These are phyloP conservation scores for Leiothrix lutea DNA, from an alignment of 2,113 vertebrate species.

Conservation along the genomic window DNA sequence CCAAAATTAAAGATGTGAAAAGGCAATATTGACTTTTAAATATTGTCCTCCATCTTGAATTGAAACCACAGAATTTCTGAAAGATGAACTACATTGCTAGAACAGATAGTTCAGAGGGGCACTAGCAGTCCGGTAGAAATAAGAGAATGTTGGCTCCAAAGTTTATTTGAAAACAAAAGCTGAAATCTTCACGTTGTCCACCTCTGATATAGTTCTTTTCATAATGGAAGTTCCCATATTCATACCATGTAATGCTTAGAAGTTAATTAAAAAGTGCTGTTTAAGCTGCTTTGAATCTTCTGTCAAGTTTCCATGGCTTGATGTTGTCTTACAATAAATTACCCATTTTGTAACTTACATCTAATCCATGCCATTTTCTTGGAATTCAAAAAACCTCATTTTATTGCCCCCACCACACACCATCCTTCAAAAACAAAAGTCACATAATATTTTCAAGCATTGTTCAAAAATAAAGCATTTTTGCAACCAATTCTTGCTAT, in stretches of 20 bases:
- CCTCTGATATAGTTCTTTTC: constrained; percentile 77
- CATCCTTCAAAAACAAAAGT: constrained; percentile 86
- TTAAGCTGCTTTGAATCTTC: constrained; percentile 89
- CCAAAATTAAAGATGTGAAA: constrained; percentile 66
- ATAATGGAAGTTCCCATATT: constrained; percentile 72
- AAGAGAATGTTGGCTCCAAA: constrained; percentile 72
- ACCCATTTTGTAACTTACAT: constrained; percentile 81
- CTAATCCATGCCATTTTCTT: constrained; percentile 86
- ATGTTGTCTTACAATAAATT: constrained; percentile 93
- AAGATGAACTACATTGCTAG: constrained; percentile 66
- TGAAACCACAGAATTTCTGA: constrained; percentile 70
- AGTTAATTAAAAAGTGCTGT: constrained; percentile 84
- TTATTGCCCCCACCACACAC: constrained; percentile 89
- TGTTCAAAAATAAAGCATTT: constrained; percentile 94
- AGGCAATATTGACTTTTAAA: constrained; percentile 71
- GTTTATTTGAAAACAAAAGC: constrained; percentile 73
- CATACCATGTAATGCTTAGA: constrained; percentile 78
- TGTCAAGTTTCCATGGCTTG: constrained; percentile 95
- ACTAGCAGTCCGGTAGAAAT: constrained; percentile 66
- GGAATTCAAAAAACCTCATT: constrained; percentile 88
- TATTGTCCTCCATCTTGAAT: constrained; percentile 70
- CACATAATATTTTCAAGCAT: constrained; percentile 89
- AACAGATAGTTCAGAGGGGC: constrained; percentile 74
- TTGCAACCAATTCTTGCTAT: constrained; percentile 89
- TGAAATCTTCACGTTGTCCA: constrained; percentile 73